phyloP scores from a whole-genome alignment of 2,888 invertebrate genomes.

The Leucophenga maculata region DNA sequence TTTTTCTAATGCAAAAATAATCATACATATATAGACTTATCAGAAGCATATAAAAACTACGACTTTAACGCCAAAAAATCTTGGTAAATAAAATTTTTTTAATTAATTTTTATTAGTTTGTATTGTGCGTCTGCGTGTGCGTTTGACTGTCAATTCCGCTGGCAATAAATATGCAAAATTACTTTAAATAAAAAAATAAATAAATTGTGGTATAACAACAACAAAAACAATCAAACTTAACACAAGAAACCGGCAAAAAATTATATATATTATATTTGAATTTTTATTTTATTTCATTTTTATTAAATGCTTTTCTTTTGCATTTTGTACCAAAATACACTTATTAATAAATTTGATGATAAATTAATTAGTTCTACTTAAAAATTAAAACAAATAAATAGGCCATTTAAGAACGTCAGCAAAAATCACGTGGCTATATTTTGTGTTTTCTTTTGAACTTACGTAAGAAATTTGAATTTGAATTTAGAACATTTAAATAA shows the following conservation, averaged over 20 bases:
- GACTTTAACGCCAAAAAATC: neutral
- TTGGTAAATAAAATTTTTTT: neutral
- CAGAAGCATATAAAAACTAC: neutral
- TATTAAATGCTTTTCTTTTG: too few species aligned
- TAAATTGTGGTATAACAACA: neutral
- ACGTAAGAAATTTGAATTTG: too few species aligned
- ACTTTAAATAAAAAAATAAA: neutral
- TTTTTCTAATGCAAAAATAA: too few species aligned
- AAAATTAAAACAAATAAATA: neutral
- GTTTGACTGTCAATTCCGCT: too few species aligned
- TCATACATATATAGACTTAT: too few species aligned
- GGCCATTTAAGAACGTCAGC: neutral
- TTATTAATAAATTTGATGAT: too few species aligned
- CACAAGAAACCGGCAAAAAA: neutral
- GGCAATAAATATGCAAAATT: neutral
- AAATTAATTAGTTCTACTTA: too few species aligned
- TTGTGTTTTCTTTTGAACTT: too few species aligned
- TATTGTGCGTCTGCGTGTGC: neutral
- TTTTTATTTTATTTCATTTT: too few species aligned
- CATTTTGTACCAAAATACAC: too few species aligned
- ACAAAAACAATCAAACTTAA: neutral
- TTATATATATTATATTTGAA: neutral
- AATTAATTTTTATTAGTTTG: neutral
- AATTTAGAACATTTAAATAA: slow-evolving; percentile 3
- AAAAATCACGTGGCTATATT: slow-evolving; percentile 2